Percentiles rank a stretch among this genome's conserved stretches.
Conservation (phyloP, 2,797 vertebrate species). For the Xerus rutilus region DNA sequence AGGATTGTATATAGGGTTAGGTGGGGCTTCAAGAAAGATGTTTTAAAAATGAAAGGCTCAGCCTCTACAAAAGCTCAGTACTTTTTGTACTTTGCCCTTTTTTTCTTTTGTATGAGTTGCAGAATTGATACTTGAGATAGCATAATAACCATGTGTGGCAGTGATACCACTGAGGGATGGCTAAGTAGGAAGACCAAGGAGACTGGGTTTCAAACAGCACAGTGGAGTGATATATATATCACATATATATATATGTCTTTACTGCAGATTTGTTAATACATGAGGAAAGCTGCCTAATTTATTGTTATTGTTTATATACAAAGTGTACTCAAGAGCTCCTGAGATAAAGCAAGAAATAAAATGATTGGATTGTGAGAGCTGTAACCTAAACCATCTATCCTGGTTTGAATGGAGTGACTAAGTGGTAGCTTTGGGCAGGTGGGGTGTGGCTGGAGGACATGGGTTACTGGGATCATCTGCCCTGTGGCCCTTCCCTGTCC, state of each 20-base stretch:
- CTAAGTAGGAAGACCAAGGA: background rate
- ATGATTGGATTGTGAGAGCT: too few relatives aligned
- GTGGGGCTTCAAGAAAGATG: background rate
- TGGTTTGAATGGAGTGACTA: too few relatives aligned
- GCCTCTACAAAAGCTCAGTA: background rate
- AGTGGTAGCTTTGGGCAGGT: too few relatives aligned
- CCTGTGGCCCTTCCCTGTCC: too few relatives aligned
- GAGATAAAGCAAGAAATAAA: too few relatives aligned
- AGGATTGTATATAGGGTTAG: background rate
- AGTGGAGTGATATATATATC: background rate
- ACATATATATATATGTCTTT: background rate
- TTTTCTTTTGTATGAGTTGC: background rate
- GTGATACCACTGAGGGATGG: background rate
- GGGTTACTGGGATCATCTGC: too few relatives aligned
- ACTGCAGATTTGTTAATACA: background rate
- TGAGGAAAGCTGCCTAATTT: background rate
- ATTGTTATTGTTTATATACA: background rate
- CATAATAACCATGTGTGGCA: background rate
- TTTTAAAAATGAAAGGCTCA: constrained; percentile 20
- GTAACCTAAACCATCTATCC: too few relatives aligned
- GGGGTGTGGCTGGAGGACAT: too few relatives aligned
- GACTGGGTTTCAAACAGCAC: background rate
- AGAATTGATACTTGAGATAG: background rate
- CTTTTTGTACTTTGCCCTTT: background rate
- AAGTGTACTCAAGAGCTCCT: too few relatives aligned